Percentiles rank a stretch among this genome's conserved stretches.
These are phyloP conservation scores for Galleria mellonella DNA, from an alignment of 1,140 invertebrate genomes.

Conservation along the genomic window DNA sequence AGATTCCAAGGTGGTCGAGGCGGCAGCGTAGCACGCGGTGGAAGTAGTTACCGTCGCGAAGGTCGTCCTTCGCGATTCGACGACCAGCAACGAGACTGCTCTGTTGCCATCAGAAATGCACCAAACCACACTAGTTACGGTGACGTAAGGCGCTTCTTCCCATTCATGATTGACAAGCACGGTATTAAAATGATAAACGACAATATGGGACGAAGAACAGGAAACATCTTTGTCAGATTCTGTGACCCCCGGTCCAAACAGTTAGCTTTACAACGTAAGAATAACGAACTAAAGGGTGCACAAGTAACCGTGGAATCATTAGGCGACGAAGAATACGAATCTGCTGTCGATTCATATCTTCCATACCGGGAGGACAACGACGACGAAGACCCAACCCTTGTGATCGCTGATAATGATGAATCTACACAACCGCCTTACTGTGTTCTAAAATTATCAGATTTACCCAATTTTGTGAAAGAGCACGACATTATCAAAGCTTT, in stretches of 20 bases:
- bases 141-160: conserved; percentile 88
- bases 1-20: conserved; percentile 26
- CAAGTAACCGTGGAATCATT: conserved; percentile 77
- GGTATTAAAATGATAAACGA: conserved; percentile 91
- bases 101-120: conserved; percentile 83
- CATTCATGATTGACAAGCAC: conserved; percentile 84
- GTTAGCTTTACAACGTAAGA: conserved; percentile 79
- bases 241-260: conserved; percentile 79
- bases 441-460: conserved; percentile 79
- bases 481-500: conserved; percentile 86
- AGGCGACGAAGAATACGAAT: conserved; percentile 79
- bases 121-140: conserved; percentile 81
- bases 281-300: conserved; percentile 76
- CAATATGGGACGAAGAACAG: conserved; percentile 83
- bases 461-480: conserved; percentile 85
- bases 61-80: conserved; percentile 37
- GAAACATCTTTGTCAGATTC: conserved; percentile 88
- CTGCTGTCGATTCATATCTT: conserved; percentile 78
- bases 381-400: conserved; percentile 26
- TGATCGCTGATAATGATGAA: conserved; percentile 30
- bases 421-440: conserved; percentile 23
- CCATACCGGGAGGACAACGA: conserved; percentile 67
- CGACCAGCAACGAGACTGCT: conserved; percentile 52
- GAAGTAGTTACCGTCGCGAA: conserved; percentile 28
- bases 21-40: conserved; percentile 24